Conservation (phyloP, 1,140 invertebrate genomes). For the Artemia franciscana region DNA sequence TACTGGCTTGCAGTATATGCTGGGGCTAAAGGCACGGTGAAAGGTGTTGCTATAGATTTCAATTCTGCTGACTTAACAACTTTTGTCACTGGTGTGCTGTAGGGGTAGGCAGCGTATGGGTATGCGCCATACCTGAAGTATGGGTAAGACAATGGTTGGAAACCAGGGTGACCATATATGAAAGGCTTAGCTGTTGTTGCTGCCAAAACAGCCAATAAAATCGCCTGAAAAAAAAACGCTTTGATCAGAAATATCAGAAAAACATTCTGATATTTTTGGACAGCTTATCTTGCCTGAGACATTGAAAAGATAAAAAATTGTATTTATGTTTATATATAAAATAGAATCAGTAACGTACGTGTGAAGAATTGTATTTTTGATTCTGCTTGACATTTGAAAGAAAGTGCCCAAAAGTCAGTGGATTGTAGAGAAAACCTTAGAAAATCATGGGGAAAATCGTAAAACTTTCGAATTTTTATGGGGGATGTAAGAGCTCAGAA, state of each 20-base stretch:
- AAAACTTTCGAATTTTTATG: too few relatives aligned
- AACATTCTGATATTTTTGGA: too few relatives aligned
- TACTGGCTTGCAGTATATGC: slow-evolving; percentile 17
- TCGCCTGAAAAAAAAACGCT: neutral
- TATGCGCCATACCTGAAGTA: neutral
- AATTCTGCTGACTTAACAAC: neutral
- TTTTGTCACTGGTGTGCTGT: neutral
- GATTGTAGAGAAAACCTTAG: too few relatives aligned
- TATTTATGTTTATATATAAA: too few relatives aligned
- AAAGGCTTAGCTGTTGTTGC: neutral
- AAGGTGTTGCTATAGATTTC: neutral
- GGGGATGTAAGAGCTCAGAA: too few relatives aligned
- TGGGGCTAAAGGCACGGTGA: slow-evolving; percentile 1
- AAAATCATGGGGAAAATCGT: too few relatives aligned
- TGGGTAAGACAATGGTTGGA: neutral
- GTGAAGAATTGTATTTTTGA: too few relatives aligned
- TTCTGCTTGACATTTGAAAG: too few relatives aligned
- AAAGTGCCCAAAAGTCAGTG: too few relatives aligned
- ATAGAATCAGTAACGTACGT: too few relatives aligned
- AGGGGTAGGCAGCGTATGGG: neutral
- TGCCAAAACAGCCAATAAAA: neutral
- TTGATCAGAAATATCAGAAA: neutral
- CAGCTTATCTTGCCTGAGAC: too few relatives aligned
- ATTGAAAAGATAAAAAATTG: too few relatives aligned
- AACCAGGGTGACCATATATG: neutral